Conservation (phyloP, 2,113 vertebrate genomes). For the Nycticorax nycticorax region DNA sequence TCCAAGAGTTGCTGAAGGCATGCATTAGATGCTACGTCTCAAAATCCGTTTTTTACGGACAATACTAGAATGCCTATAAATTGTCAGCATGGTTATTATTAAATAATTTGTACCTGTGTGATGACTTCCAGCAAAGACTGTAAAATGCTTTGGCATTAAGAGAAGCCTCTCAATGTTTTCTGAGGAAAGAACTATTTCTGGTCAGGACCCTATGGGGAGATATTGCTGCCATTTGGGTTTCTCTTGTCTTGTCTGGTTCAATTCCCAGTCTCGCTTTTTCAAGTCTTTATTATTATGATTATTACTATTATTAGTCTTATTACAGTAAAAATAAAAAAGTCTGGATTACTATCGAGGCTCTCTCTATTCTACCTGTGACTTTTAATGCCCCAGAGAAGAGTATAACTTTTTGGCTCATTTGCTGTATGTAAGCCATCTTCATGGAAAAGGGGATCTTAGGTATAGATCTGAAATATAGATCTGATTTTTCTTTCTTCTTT, state of each 20-base stretch:
- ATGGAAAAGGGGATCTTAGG: neutral
- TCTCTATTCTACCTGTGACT: neutral
- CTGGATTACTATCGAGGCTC: neutral
- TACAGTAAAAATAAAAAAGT: neutral
- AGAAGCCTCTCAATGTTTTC: neutral
- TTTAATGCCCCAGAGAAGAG: neutral
- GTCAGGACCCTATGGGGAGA: neutral
- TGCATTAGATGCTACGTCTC: neutral
- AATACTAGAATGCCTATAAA: neutral
- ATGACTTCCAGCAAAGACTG: slow-evolving; percentile 1
- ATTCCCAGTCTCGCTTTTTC: neutral
- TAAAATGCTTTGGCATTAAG: neutral
- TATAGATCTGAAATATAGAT: slow-evolving; percentile 11
- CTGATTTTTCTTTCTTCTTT: neutral
- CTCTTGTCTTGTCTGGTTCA: neutral
- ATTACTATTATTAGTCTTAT: neutral
- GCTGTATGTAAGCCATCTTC: neutral
- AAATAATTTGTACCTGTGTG: slow-evolving; percentile 3
- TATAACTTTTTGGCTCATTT: neutral
- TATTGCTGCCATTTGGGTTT: neutral
- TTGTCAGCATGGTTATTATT: neutral
- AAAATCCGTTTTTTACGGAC: neutral
- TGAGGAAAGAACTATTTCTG: neutral
- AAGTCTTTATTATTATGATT: neutral
- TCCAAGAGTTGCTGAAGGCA: neutral